Evolutionary conservation across 92 coral and sea anemone genomes (phyloP).

Genomic region (Phenganax marumi): DNA sequence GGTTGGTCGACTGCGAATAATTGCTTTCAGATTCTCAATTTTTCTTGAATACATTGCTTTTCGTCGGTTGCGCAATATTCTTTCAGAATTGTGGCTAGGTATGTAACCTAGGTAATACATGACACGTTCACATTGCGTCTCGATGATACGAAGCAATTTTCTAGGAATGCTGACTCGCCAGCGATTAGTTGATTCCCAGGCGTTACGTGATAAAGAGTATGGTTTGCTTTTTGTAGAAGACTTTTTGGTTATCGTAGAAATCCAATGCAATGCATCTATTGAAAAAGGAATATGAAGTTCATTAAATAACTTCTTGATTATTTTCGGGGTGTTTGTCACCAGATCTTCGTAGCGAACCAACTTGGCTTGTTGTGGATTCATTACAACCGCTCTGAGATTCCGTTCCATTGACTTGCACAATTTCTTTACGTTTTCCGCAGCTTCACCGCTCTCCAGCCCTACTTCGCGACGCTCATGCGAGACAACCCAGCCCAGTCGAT

Average conservation of each 20-base stretch:
- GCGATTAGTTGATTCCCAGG: not conserved
- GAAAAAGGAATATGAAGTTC: conserved; percentile 23
- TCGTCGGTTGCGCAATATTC: not conserved
- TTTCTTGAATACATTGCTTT: conserved; percentile 6
- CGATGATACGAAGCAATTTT: conserved; percentile 15
- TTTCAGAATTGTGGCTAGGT: conserved; percentile 8
- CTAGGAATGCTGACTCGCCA: conserved; percentile 26
- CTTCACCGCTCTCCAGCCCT: conserved; percentile 21
- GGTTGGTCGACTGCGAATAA: not conserved
- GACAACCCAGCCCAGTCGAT: conserved; percentile 66
- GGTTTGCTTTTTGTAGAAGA: not conserved
- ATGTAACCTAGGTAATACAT: conserved; percentile 23
- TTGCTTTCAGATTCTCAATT: conserved; percentile 3
- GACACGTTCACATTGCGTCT: conserved; percentile 15
- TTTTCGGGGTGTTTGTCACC: conserved; percentile 13
- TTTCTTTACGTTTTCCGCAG: not conserved
- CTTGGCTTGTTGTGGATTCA: not conserved
- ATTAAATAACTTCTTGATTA: conserved; percentile 4
- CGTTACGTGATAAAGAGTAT: conserved; percentile 17
- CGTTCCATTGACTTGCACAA: conserved; percentile 25
- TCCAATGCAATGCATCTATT: conserved; percentile 29
- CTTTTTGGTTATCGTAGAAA: not conserved
- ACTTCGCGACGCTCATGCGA: not conserved
- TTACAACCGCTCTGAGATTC: conserved; percentile 1
- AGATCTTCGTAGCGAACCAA: conserved; percentile 41